Conservation (phyloP, 2,888 invertebrate species). For the Plagiodera versicolora region DNA sequence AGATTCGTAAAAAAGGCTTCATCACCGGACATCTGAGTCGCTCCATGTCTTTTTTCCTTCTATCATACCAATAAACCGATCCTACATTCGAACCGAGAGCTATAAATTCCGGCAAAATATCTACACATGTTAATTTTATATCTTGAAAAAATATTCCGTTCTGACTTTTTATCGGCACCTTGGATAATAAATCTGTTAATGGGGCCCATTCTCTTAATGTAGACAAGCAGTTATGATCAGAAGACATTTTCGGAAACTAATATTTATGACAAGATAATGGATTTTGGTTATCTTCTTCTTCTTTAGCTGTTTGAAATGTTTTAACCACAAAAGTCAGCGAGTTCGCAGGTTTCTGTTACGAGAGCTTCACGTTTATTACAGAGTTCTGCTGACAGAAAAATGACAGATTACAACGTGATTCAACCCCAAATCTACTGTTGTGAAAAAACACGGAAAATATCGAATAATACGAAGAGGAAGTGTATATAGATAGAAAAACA, state of each 20-base stretch:
- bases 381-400: no score
- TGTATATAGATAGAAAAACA: no score
- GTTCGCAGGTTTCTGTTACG: no score
- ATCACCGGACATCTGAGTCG: constrained; percentile 80
- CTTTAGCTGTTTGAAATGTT: no score
- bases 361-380: no score
- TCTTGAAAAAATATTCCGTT: constrained; percentile 76
- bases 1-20: constrained; percentile 5
- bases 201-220: constrained; percentile 78
- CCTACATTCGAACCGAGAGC: constrained; percentile 86
- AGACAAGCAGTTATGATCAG: constrained; percentile 13
- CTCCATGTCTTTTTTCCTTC: constrained; percentile 75
- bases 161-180: constrained; percentile 74
- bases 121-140: constrained; percentile 77
- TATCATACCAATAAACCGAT: constrained; percentile 83
- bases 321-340: no score
- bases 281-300: no score
- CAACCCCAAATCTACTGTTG: no score
- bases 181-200: constrained; percentile 70
- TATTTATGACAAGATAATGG: not conserved
- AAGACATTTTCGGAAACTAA: constrained; percentile 17
- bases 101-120: constrained; percentile 78
- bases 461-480: no score
- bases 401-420: no score
- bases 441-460: no score